Percentiles rank a stretch among this genome's conserved stretches.
Conservation (phyloP, 1,140 invertebrate species). For the Oncopodura yosiiana region DNA sequence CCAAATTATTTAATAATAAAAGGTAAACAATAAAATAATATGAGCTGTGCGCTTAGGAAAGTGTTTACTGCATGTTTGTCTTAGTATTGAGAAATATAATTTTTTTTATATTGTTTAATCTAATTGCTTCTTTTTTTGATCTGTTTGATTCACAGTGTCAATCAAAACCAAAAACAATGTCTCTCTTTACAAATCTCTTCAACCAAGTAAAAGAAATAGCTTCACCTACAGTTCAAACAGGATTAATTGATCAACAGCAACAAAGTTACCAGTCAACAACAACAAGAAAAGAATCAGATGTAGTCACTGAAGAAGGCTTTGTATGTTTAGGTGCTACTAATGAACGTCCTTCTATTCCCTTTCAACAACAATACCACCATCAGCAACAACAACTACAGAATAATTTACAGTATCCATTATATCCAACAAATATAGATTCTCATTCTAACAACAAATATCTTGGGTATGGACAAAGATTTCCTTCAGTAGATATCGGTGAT, state of each 20-base stretch:
- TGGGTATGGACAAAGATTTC: neutral
- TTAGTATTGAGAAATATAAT: too few relatives aligned
- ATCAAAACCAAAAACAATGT: neutral
- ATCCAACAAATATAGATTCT: neutral
- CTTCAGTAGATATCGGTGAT: neutral
- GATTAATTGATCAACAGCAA: neutral
- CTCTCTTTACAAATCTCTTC: neutral
- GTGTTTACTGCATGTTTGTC: too few relatives aligned
- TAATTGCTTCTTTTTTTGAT: neutral
- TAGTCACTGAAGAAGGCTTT: conserved; percentile 22
- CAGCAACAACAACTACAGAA: too few relatives aligned
- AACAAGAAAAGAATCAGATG: neutral
- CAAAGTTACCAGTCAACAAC: neutral
- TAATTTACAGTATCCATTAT: neutral
- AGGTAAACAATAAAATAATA: too few relatives aligned
- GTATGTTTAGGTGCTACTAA: conserved; percentile 13
- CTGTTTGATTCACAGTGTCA: too few relatives aligned
- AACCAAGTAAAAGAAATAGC: conserved; percentile 11
- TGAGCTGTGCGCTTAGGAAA: too few relatives aligned
- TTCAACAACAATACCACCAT: too few relatives aligned
- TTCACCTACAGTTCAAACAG: neutral
- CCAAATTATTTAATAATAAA: too few relatives aligned
- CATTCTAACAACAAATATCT: neutral
- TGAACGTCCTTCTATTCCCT: neutral
- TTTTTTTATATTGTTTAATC: neutral